Evolutionary conservation across 2,113 vertebrate genomes (phyloP).

Genomic region (Columba livia): DNA sequence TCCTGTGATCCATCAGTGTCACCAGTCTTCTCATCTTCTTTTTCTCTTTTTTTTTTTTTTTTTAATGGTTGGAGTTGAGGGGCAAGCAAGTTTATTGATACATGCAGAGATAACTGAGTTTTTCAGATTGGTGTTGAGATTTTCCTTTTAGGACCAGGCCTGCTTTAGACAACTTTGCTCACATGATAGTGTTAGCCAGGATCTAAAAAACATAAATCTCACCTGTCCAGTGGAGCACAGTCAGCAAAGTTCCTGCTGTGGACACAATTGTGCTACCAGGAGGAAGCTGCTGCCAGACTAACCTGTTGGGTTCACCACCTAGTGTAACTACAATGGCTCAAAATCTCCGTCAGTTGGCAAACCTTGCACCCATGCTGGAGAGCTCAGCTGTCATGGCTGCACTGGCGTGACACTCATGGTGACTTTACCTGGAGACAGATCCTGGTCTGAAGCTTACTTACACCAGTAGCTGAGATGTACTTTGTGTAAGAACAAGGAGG

Average conservation of each 20-base stretch:
- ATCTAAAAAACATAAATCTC: background rate
- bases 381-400: background rate
- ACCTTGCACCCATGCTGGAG: accelerated
- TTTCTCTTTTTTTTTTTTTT: background rate
- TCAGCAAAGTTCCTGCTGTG: background rate
- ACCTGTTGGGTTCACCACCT: background rate
- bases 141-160: background rate
- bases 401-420: background rate
- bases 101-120: background rate
- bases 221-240: background rate
- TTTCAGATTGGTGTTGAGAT: background rate
- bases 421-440: background rate
- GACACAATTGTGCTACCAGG: background rate
- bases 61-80: background rate
- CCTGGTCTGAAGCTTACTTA: background rate
- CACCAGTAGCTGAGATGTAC: background rate
- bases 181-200: background rate
- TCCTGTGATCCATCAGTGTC: background rate
- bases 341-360: background rate
- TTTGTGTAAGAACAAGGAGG: background rate
- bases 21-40: background rate
- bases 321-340: accelerated
- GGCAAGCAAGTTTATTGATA: background rate
- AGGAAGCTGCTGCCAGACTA: background rate
- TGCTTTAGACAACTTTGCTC: background rate